Evolutionary conservation across 2,888 invertebrate species (phyloP).

Genomic region (Drosophila borealis): DNA sequence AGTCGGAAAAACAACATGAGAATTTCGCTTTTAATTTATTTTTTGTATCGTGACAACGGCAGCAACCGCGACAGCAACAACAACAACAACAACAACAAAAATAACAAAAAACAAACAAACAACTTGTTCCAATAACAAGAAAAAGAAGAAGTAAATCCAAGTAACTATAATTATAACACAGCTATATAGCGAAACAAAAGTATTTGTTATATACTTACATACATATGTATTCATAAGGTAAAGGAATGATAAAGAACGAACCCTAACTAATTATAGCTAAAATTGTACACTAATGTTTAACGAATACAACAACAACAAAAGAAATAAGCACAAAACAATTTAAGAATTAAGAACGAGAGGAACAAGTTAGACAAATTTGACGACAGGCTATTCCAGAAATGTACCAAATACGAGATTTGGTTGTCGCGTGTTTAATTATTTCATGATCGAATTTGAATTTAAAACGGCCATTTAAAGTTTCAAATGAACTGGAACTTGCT

Average conservation of each 20-base stretch:
- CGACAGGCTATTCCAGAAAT: slow-evolving; percentile 19
- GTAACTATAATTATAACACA: slow-evolving; percentile 51
- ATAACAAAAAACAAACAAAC: slow-evolving; percentile 10
- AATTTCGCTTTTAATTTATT: slow-evolving; percentile 66
- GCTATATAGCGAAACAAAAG: slow-evolving; percentile 34
- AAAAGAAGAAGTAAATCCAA: slow-evolving; percentile 38
- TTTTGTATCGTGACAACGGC: slow-evolving; percentile 40
- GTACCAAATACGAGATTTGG: background rate
- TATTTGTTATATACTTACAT: slow-evolving; percentile 52
- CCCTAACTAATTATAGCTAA: slow-evolving; percentile 54
- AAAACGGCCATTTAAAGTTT: background rate
- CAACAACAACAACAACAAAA: slow-evolving; percentile 32
- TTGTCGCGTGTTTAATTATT: slow-evolving; percentile 6
- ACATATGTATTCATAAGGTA: slow-evolving; percentile 20
- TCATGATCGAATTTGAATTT: background rate
- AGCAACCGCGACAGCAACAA: slow-evolving; percentile 26
- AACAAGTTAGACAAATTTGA: slow-evolving; percentile 23
- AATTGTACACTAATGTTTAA: slow-evolving; percentile 67
- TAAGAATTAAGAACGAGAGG: slow-evolving; percentile 7
- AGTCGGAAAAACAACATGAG: slow-evolving; percentile 57
- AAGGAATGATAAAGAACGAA: slow-evolving; percentile 14
- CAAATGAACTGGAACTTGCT: slow-evolving; percentile 2
- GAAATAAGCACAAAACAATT: slow-evolving; percentile 13
- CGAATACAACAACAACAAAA: slow-evolving; percentile 25
- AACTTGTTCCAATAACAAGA: slow-evolving; percentile 16